phyloP scores from a whole-genome alignment of 2,113 vertebrate species.

The Ammodytes dubius region DNA sequence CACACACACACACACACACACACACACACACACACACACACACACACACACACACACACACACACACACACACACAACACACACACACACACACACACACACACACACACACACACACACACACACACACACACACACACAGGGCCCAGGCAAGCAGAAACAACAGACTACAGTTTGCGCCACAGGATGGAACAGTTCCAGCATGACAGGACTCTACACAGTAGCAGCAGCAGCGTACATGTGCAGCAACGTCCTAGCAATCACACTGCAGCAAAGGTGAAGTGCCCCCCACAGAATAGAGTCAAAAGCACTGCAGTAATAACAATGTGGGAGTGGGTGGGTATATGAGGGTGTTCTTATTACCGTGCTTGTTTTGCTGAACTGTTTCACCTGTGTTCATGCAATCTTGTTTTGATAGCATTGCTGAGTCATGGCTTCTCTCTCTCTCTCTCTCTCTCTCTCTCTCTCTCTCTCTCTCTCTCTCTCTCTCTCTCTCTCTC shows the following conservation, averaged over 20 bases:
- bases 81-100: not conserved
- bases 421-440: not conserved
- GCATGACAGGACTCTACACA: constrained; percentile 12
- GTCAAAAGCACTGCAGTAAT: constrained; percentile 68
- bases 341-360: not conserved
- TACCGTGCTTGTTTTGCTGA: constrained; percentile 16
- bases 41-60: no score
- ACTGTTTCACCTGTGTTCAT: not conserved
- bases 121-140: constrained; percentile 16
- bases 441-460: no score
- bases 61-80: not conserved
- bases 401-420: not conserved
- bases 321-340: constrained; percentile 41
- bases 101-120: not conserved
- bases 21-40: no score
- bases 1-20: no score
- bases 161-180: constrained; percentile 17
- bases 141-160: constrained; percentile 5
- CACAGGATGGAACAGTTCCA: not conserved
- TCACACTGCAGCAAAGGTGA: constrained; percentile 72
- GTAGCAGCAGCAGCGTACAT: not conserved
- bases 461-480: not conserved
- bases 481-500: no score
- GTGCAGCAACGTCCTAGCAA: constrained; percentile 28
- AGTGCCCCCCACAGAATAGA: constrained; percentile 46